These are phyloP conservation scores for Stenurella melanura DNA, from an alignment of 2,888 invertebrate genomes.

Conservation along the genomic window DNA sequence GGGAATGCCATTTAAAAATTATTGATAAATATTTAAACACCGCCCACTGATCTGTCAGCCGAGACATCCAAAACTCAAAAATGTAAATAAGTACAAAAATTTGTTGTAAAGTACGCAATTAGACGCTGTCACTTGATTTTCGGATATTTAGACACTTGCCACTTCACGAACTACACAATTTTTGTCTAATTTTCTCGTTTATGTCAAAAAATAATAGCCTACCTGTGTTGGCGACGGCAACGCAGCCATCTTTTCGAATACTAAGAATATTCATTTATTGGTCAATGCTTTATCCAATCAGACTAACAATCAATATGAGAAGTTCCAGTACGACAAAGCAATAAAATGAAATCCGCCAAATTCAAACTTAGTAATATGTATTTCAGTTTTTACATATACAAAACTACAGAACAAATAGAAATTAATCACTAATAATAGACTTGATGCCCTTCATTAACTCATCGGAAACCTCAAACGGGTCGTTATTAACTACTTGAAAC, in stretches of 20 bases:
- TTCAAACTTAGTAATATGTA: constrained; percentile 16
- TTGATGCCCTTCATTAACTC: constrained; percentile 20
- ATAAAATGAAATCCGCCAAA: constrained; percentile 30
- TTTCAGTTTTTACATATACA: neutral
- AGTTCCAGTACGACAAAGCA: constrained; percentile 13
- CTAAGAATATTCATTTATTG: constrained; percentile 21
- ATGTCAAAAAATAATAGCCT: constrained; percentile 69
- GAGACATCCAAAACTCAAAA: constrained; percentile 38
- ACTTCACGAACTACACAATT: constrained; percentile 41
- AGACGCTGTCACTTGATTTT: neutral
- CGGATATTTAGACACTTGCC: constrained; percentile 11
- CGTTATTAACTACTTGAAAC: constrained; percentile 57
- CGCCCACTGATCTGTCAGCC: constrained; percentile 49
- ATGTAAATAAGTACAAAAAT: constrained; percentile 40
- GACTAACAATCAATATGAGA: constrained; percentile 30
- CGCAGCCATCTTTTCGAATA: constrained; percentile 85
- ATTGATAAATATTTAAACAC: constrained; percentile 40
- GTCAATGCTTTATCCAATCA: constrained; percentile 20
- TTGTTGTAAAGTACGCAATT: constrained; percentile 1
- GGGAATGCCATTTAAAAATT: constrained; percentile 16
- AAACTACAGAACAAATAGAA: neutral
- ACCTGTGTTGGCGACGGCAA: constrained; percentile 91
- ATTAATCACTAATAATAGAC: constrained; percentile 13
- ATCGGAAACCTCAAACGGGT: constrained; percentile 55
- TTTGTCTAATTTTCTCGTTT: constrained; percentile 59